Percentiles rank a stretch among this genome's conserved stretches.
Conservation (phyloP, 2,113 vertebrate genomes). For the Scartelaos histophorus region DNA sequence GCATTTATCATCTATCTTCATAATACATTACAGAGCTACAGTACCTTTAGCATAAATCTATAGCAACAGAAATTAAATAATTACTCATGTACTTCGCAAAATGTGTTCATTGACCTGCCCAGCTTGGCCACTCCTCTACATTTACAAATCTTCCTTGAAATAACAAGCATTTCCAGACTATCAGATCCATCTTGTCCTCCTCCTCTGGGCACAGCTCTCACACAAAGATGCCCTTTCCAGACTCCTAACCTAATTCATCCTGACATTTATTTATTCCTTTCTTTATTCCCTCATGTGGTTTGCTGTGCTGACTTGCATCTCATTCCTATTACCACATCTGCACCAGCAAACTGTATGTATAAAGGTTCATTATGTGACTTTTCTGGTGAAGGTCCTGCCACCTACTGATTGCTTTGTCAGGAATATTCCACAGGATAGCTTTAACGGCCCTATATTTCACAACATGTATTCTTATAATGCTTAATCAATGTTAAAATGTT, state of each 20-base stretch:
- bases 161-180: slow-evolving; percentile 27
- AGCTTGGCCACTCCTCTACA: not conserved
- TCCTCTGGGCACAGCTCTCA: slow-evolving; percentile 12
- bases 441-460: too few species aligned
- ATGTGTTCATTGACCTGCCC: too few species aligned
- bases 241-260: slow-evolving; percentile 34
- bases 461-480: too few species aligned
- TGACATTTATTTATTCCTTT: slow-evolving; percentile 35
- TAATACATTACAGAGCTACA: too few species aligned
- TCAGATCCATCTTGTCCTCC: slow-evolving; percentile 35
- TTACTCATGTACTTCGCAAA: too few species aligned
- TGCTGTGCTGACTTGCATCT: slow-evolving; percentile 47
- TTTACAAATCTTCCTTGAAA: slow-evolving; percentile 13
- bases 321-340: slow-evolving; percentile 47
- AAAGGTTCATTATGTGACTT: not conserved
- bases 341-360: slow-evolving; percentile 12
- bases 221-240: slow-evolving; percentile 23
- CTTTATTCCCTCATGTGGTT: slow-evolving; percentile 15
- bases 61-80: too few species aligned
- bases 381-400: not conserved
- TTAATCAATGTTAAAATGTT: too few species aligned
- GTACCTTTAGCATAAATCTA: too few species aligned
- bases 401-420: too few species aligned
- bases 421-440: too few species aligned
- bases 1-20: too few species aligned